Percentiles rank a stretch among this genome's conserved stretches.
Conservation (phyloP, 2,888 invertebrate species). For the Serrognathus titanus region DNA sequence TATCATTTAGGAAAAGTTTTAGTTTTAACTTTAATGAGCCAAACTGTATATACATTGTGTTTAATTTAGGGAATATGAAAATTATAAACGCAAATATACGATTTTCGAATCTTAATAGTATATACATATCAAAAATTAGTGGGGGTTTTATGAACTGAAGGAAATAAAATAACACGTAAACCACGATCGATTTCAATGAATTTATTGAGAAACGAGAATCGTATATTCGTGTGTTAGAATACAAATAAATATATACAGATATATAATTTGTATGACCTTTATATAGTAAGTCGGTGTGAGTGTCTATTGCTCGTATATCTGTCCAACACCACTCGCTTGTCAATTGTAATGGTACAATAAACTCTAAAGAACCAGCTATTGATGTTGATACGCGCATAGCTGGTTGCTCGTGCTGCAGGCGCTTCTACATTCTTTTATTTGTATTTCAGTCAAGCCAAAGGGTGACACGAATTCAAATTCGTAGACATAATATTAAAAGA, state of each 20-base stretch:
- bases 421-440: constrained; percentile 21
- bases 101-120: no score
- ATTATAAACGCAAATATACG: no score
- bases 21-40: constrained; percentile 32
- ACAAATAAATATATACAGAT: constrained; percentile 17
- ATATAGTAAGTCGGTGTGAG: constrained; percentile 24
- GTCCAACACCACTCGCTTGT: constrained; percentile 46
- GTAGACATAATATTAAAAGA: no score
- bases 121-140: no score
- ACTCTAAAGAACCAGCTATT: constrained; percentile 31
- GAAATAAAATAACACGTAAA: no score
- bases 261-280: constrained; percentile 29
- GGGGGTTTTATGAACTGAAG: no score
- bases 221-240: constrained; percentile 6
- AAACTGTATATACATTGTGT: constrained; percentile 34
- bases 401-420: constrained; percentile 27
- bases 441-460: background rate
- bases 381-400: constrained; percentile 15
- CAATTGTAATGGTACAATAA: constrained; percentile 47
- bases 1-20: constrained; percentile 26
- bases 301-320: constrained; percentile 33
- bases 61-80: no score
- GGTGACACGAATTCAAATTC: background rate
- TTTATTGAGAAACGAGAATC: no score
- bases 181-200: no score